Evolutionary conservation across 2,888 invertebrate genomes (phyloP).

Genomic region (Drosophila nr. fundita): DNA sequence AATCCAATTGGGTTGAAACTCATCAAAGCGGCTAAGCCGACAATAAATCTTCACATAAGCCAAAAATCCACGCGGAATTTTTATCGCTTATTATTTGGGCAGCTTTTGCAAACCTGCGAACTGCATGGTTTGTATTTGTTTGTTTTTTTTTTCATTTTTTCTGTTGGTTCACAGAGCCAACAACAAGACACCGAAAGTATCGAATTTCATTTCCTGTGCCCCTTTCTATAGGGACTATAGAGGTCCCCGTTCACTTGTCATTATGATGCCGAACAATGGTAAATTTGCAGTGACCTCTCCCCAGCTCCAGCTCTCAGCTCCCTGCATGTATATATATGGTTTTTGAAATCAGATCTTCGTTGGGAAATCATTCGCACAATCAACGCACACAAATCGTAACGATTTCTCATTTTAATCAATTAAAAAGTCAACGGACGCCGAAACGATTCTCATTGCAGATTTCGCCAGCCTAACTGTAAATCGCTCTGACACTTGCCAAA

Average conservation of each 20-base stretch:
- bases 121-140: constrained; percentile 34
- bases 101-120: constrained; percentile 25
- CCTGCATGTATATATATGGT: constrained; percentile 22
- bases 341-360: constrained; percentile 82
- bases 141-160: neutral
- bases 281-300: constrained; percentile 64
- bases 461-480: constrained; percentile 64
- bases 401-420: constrained; percentile 85
- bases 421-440: constrained; percentile 83
- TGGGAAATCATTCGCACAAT: constrained; percentile 70
- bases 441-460: constrained; percentile 35
- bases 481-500: constrained; percentile 75
- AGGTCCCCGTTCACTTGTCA: constrained; percentile 65
- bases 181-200: constrained; percentile 69
- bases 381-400: constrained; percentile 82
- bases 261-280: constrained; percentile 80
- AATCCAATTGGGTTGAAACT: constrained; percentile 19
- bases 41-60: constrained; percentile 73
- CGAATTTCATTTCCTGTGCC: constrained; percentile 83
- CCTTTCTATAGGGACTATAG: constrained; percentile 23
- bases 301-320: neutral
- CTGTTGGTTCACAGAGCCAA: constrained; percentile 40
- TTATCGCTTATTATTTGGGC: constrained; percentile 77
- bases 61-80: constrained; percentile 73
- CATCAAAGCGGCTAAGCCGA: constrained; percentile 76